A percentile compares a stretch with the other conserved stretches of the same genome.
phyloP scores from a whole-genome alignment of 2,888 invertebrate genomes.

The Amorpha juglandis region DNA sequence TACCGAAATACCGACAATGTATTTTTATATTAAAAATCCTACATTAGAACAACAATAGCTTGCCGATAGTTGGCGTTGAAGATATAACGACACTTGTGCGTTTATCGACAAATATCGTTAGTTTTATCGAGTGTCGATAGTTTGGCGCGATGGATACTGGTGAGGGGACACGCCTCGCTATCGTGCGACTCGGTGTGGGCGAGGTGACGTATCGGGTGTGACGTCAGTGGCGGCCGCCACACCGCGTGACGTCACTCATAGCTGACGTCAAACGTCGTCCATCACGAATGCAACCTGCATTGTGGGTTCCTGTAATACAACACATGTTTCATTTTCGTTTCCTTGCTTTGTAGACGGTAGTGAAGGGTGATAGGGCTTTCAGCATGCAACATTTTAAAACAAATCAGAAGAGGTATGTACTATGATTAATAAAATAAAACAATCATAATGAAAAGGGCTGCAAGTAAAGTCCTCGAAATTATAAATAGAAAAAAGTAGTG shows the following conservation, averaged over 20 bases:
- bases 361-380: background rate
- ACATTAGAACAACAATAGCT: constrained; percentile 65
- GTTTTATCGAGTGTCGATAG: constrained; percentile 26
- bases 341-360: constrained; percentile 1
- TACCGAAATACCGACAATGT: constrained; percentile 27
- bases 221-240: constrained; percentile 32
- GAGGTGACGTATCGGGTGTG: background rate
- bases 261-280: constrained; percentile 77
- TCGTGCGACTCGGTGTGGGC: background rate
- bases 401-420: background rate
- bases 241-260: constrained; percentile 49
- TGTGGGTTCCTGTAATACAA: constrained; percentile 71
- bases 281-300: constrained; percentile 82
- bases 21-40: constrained; percentile 49
- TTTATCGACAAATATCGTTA: constrained; percentile 32
- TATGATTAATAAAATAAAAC: background rate
- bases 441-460: background rate
- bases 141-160: constrained; percentile 8
- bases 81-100: constrained; percentile 32
- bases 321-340: background rate
- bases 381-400: background rate
- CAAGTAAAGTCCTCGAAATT: background rate
- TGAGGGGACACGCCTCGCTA: constrained; percentile 21
- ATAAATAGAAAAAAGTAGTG: background rate
- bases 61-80: constrained; percentile 39